Base-by-base conservation (phyloP, 2,797 vertebrate genomes). In the Rhinophrynus dorsalis region DNA sequence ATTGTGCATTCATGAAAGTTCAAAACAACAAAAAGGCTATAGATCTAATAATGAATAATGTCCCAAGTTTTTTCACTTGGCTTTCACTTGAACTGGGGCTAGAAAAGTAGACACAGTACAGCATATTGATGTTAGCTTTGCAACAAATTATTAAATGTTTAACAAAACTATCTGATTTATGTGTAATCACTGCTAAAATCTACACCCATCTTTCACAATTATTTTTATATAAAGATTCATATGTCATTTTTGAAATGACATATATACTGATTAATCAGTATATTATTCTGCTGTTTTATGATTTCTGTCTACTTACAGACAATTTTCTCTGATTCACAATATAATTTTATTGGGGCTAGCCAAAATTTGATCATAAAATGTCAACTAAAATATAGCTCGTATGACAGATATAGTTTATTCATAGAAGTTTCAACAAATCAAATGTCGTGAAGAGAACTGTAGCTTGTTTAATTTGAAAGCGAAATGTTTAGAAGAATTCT, bases 181-280 rank as follows among this genome's bases (percentile, higher is more conserved):
- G n/a, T n/a, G n/a, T n/a, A n/a, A 75, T 30, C 13, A 33, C 37
- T 45, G 80, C 78, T 77, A 79, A 78, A 74, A 76, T 55, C 61
- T 80, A n/a, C n/a, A n/a, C n/a, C n/a, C n/a, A n/a, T n/a, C n/a
- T n/a, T n/a, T n/a, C n/a, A n/a, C n/a, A n/a, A n/a, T n/a, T n/a
- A n/a, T n/a, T n/a, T n/a, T n/a, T n/a, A 51, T 75, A 78, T 79
- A 80, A 76, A 78, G 77, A 77, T 75, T 73, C 80, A 83, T 87
- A 86, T 87, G 79, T 87, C 79, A 58, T 72, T 48, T 72, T 30
- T 75, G 67, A 75, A 79, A 78, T n/a, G n/a, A n/a, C n/a, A n/a
- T n/a, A n/a, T n/a, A n/a, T n/a, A 85, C 79, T 84, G 82, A 86
- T 84, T 85, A 81, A 82, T 81, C 76, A 76, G 74, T 85, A 80